These are phyloP conservation scores for Noctuana brunneofusca DNA, from an alignment of 2,888 invertebrate genomes.

Conservation along the genomic window DNA sequence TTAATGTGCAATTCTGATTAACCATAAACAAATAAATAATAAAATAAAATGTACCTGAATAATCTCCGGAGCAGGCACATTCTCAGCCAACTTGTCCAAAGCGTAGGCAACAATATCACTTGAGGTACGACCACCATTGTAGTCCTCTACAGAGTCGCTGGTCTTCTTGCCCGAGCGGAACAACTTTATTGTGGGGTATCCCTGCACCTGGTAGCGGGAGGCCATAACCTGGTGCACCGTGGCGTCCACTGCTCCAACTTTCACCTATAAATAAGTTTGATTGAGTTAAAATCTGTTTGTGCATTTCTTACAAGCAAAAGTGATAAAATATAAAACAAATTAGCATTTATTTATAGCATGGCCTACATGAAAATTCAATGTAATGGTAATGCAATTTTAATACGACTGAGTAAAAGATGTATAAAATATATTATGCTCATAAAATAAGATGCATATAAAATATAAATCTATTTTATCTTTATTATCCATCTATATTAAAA, in stretches of 20 bases:
- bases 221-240: conserved; percentile 94
- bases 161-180: conserved; percentile 91
- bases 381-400: too few relatives aligned
- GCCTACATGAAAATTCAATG: neutral
- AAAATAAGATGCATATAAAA: too few relatives aligned
- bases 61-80: conserved; percentile 95
- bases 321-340: too few relatives aligned
- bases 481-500: too few relatives aligned
- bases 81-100: conserved; percentile 91
- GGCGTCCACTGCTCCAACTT: conserved; percentile 97
- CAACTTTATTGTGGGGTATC: conserved; percentile 98
- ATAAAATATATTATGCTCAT: too few relatives aligned
- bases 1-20: too few relatives aligned
- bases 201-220: conserved; percentile 92
- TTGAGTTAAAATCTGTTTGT: too few relatives aligned
- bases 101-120: conserved; percentile 96
- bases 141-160: conserved; percentile 88
- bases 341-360: neutral
- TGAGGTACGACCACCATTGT: conserved; percentile 95
- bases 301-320: too few relatives aligned
- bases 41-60: conserved; percentile 82
- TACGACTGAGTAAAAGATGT: too few relatives aligned
- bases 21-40: neutral
- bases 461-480: too few relatives aligned
- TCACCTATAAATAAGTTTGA: conserved; percentile 84